Conservation (phyloP, 2,113 vertebrate species). For the Meriones unguiculatus region DNA sequence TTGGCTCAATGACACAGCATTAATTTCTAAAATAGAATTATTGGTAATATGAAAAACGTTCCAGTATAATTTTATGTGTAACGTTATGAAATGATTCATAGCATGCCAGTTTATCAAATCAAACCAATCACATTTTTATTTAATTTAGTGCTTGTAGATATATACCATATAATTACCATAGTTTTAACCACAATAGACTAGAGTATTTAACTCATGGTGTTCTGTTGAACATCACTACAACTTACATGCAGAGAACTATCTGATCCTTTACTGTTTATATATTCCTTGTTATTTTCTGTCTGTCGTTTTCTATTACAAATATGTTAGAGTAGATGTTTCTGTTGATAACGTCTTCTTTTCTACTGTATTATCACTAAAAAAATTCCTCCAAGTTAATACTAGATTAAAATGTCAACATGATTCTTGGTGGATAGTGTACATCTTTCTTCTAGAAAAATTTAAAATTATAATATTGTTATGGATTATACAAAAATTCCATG, state of each 20-base stretch:
- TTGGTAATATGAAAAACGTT: background rate
- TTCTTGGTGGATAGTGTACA: background rate
- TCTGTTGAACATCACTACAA: background rate
- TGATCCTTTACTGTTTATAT: background rate
- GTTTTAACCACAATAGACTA: background rate
- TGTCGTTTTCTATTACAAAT: background rate
- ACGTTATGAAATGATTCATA: background rate
- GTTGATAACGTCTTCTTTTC: slow-evolving; percentile 14
- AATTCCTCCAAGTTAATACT: background rate
- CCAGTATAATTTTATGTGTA: background rate
- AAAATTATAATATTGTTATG: background rate
- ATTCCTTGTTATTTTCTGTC: background rate
- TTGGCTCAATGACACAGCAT: background rate
- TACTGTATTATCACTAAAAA: background rate
- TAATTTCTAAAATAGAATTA: slow-evolving; percentile 16
- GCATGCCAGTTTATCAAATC: background rate
- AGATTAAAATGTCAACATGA: background rate
- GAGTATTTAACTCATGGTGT: background rate
- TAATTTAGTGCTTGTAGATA: background rate
- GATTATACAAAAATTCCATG: background rate
- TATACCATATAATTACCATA: background rate
- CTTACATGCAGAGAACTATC: background rate
- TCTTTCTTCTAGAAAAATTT: background rate
- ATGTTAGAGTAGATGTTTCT: background rate
- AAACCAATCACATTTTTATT: background rate